Evolutionary conservation across 2,888 invertebrate species (phyloP).

Genomic region (Hemicrepidius hirtus): DNA sequence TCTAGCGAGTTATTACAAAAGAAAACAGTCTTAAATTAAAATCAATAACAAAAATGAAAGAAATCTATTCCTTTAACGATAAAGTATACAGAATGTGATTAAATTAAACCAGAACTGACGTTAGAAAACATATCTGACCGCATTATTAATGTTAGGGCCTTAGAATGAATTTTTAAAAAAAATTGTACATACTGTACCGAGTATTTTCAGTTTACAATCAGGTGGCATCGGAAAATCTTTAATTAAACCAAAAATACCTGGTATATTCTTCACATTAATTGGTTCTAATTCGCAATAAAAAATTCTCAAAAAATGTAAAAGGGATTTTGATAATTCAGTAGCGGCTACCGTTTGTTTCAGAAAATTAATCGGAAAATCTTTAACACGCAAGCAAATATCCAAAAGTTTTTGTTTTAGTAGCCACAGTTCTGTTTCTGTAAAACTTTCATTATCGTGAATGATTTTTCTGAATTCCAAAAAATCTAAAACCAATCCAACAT

Average conservation of each 20-base stretch:
- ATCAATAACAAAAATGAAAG: too few species aligned
- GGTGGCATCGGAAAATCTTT: conserved; percentile 2
- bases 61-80: too few species aligned
- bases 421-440: not conserved
- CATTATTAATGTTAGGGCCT: too few species aligned
- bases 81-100: too few species aligned
- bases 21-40: too few species aligned
- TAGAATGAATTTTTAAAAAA: too few species aligned
- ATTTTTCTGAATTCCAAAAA: not conserved
- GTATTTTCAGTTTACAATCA: not conserved
- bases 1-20: too few species aligned
- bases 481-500: conserved; percentile 17
- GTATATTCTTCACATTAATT: not conserved
- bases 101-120: too few species aligned
- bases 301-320: conserved; percentile 5
- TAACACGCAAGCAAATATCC: conserved; percentile 10
- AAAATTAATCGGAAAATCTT: conserved; percentile 36
- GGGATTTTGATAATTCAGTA: conserved; percentile 40
- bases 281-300: conserved; percentile 1
- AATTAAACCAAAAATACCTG: not conserved
- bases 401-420: not conserved
- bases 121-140: too few species aligned
- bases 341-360: conserved; percentile 33
- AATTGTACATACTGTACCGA: not conserved
- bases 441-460: not conserved